Evolutionary conservation across 2,797 vertebrate species (phyloP), one percentile per base, ranked within the genome.

Genomic region (Sebastes vulpes): DNA sequence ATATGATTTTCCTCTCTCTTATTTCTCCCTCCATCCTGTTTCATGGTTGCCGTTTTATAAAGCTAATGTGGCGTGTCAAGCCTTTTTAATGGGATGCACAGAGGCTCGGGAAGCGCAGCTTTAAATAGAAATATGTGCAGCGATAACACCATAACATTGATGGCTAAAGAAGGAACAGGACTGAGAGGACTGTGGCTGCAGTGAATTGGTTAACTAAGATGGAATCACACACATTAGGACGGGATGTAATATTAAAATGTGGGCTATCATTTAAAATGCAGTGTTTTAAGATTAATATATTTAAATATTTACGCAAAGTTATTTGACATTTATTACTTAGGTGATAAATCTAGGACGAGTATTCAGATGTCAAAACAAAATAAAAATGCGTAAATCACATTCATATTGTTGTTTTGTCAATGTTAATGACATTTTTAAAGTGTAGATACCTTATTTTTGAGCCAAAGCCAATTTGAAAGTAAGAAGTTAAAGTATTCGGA

Each of bases 41-140:
- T 85, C 84, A 87, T 91, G 84, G 87, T 73, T 32, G 72, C 83
- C 72, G 93, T 97, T 97, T 97, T 97, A 96, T 96, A 89, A 97
- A 97, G 96, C 95, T 98, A 98, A 98, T 97, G 88, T 92, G 57
- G 94, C 93, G 92, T 96, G 96, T 96, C 97, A 94, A 97, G 95
- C 94, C 94, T 95, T 96, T 97, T 98, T 97, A 97, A 97, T 97
- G 96, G 94, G 95, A 96, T 97, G 96, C 96, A 96, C 93, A 95
- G 90, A 94, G 95, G 92, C 92, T 89, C 59, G 94, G 95, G 95
- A 97, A 96, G 96, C 91, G 90, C 94, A 93, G 95, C 96, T 92
- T 96, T 96, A 96, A 97, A 97, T 97, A 97, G 96, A 96, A 96
- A 96, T 96, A 95, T 80, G 81, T 89, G 77, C 74, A 78, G 86